These are phyloP conservation scores for Chinchilla lanigera DNA, from an alignment of 2,113 vertebrate genomes.

Conservation along the genomic window DNA sequence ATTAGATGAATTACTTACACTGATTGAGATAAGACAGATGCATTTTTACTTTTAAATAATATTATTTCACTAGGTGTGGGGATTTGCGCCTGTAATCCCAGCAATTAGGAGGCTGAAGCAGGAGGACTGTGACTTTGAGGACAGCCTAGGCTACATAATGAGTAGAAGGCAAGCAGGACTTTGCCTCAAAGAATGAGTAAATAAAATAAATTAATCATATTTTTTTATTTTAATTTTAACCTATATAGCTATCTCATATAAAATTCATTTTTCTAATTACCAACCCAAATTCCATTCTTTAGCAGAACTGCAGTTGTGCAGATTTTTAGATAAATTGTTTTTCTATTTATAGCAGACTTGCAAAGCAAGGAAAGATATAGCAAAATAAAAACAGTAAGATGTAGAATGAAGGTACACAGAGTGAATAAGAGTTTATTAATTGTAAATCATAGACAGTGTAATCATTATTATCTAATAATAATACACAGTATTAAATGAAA, in stretches of 20 bases:
- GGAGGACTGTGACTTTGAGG: background rate
- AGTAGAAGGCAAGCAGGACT: background rate
- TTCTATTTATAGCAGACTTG: conserved; percentile 5
- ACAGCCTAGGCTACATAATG: background rate
- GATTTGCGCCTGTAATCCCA: background rate
- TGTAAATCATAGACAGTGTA: background rate
- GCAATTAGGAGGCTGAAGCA: background rate
- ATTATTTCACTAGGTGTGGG: background rate
- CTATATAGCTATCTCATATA: background rate
- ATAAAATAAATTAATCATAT: background rate
- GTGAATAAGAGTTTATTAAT: background rate
- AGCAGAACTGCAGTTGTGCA: background rate
- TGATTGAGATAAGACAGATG: conserved; percentile 25
- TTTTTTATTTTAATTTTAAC: conserved; percentile 54
- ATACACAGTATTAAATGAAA: background rate
- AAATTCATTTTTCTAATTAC: background rate
- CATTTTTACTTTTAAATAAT: background rate
- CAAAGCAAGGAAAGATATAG: background rate
- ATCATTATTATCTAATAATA: background rate
- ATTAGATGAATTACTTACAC: background rate
- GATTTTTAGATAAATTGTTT: conserved; percentile 34
- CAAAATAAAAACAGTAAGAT: background rate
- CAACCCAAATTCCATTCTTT: background rate
- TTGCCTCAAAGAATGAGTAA: background rate
- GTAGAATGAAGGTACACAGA: background rate